Conservation (phyloP, 1,140 invertebrate species). For the Euwallacea fornicatus region DNA sequence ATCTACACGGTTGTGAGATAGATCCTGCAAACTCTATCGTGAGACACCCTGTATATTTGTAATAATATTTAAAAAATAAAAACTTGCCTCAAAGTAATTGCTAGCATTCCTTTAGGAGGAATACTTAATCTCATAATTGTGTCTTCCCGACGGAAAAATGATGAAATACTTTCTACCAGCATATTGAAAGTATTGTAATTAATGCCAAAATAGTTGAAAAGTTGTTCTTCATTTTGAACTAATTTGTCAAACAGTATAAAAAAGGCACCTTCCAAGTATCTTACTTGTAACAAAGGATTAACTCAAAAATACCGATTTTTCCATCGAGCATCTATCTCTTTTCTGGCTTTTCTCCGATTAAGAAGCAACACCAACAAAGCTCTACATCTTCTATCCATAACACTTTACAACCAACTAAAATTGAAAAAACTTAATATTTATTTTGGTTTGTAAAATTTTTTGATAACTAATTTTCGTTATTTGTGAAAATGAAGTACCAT, state of each 20-base stretch:
- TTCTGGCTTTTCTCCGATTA: neutral
- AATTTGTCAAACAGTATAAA: neutral
- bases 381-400: conserved; percentile 1
- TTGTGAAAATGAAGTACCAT: too few species aligned
- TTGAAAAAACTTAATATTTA: neutral
- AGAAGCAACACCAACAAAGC: neutral
- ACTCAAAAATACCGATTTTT: conserved; percentile 3
- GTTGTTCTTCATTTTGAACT: conserved; percentile 1
- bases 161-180: conserved; percentile 7
- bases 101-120: conserved; percentile 27
- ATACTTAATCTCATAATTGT: conserved; percentile 32
- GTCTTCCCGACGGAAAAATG: conserved; percentile 6
- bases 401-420: neutral
- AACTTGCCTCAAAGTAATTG: conserved; percentile 23
- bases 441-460: neutral
- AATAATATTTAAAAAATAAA: conserved; percentile 16
- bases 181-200: conserved; percentile 20
- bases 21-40: too few species aligned
- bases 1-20: too few species aligned
- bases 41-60: conserved; percentile 9
- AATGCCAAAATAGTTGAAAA: conserved; percentile 18
- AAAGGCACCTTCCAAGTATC: conserved; percentile 5
- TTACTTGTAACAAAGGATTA: conserved; percentile 4
- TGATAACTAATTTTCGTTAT: neutral
- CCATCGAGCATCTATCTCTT: neutral